phyloP scores from a whole-genome alignment of 1,140 invertebrate species.

The Drosophila seguyi region DNA sequence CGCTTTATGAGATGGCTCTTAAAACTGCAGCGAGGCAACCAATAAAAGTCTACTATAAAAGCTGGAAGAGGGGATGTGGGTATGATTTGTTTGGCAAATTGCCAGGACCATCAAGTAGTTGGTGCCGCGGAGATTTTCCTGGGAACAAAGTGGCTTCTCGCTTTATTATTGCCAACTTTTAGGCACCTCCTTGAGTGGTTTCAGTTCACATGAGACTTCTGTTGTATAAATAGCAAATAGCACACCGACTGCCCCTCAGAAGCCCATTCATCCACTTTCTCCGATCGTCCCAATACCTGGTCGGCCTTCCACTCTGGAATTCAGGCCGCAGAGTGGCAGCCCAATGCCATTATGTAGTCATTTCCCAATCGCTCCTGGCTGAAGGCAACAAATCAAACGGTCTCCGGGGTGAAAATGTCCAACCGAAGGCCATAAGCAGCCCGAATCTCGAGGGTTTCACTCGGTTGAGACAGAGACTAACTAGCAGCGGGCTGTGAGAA shows the following conservation, averaged over 20 bases:
- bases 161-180: background rate
- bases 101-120: slow-evolving; percentile 4
- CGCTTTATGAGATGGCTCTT: slow-evolving; percentile 41
- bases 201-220: background rate
- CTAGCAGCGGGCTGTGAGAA: slow-evolving; percentile 12
- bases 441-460: slow-evolving; percentile 22
- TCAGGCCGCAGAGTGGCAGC: slow-evolving; percentile 13
- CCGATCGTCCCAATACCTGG: background rate
- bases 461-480: slow-evolving; percentile 8
- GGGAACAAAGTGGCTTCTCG: background rate
- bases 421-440: slow-evolving; percentile 55
- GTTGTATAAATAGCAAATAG: slow-evolving; percentile 7
- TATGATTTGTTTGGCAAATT: slow-evolving; percentile 28
- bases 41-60: slow-evolving; percentile 18
- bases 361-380: slow-evolving; percentile 63
- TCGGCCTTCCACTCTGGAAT: slow-evolving; percentile 18
- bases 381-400: slow-evolving; percentile 71
- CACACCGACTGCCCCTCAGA: background rate
- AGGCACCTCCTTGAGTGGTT: background rate
- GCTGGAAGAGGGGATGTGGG: background rate
- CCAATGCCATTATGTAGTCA: slow-evolving; percentile 67
- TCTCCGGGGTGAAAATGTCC: slow-evolving; percentile 59
- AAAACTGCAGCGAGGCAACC: background rate
- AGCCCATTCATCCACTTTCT: background rate
- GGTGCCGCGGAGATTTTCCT: background rate